Evolutionary conservation across 1,140 invertebrate species (phyloP).

Genomic region (Andricus grossulariae): DNA sequence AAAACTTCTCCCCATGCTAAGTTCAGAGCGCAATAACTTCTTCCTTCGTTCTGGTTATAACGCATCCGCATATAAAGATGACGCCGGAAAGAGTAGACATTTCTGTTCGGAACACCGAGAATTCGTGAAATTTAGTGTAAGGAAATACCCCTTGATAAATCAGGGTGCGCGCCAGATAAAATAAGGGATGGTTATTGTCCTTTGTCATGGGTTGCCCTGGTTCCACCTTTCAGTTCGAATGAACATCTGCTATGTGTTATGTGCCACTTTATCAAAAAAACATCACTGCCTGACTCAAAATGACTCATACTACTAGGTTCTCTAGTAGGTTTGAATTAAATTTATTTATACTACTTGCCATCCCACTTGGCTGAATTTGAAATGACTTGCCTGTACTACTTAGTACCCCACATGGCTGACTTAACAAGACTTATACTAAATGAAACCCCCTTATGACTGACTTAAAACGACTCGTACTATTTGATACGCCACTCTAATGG

Average conservation of each 20-base stretch:
- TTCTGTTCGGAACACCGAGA: not conserved
- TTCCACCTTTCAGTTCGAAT: slow-evolving; percentile 3
- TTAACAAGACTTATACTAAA: too few species aligned
- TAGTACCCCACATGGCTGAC: too few species aligned
- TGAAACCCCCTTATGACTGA: too few species aligned
- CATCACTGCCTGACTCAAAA: too few species aligned
- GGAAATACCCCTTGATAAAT: slow-evolving; percentile 7
- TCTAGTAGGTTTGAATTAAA: too few species aligned
- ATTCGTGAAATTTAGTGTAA: slow-evolving; percentile 6
- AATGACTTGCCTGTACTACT: too few species aligned
- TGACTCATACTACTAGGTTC: too few species aligned
- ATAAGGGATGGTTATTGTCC: not conserved
- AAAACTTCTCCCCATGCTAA: not conserved
- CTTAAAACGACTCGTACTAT: too few species aligned
- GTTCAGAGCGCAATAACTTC: slow-evolving; percentile 6
- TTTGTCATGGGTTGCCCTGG: not conserved
- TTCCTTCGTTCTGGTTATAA: slow-evolving; percentile 5
- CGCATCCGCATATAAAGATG: slow-evolving; percentile 12
- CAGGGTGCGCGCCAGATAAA: slow-evolving; percentile 1
- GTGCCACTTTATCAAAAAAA: not conserved
- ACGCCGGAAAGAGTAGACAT: slow-evolving; percentile 2
- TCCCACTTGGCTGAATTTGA: too few species aligned
- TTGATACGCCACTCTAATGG: too few species aligned
- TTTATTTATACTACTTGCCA: too few species aligned
- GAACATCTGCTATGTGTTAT: not conserved